Base-by-base conservation (phyloP, 2,113 vertebrate species). In the Rhegmatorhina hoffmannsi region DNA sequence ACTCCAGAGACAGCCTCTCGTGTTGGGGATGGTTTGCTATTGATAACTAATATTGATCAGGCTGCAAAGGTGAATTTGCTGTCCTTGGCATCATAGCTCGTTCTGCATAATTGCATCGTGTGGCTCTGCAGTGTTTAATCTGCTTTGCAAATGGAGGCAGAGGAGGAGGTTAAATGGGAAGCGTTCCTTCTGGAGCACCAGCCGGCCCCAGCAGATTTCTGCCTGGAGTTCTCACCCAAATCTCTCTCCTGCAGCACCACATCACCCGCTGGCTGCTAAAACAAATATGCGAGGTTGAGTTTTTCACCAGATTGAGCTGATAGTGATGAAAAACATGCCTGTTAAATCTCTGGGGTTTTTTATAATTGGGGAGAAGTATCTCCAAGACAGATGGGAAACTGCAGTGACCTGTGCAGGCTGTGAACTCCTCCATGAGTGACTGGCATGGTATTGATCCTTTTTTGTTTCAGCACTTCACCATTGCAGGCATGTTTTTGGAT, bases 201-300 rank as follows among this genome's bases (percentile, higher is more conserved):
- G 93, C 93, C 88, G 94, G 96, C 93, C 92, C 0, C 44, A 94
- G 93, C 96, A 97, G 96, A 96, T 96, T 97, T 95, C 93, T 96
- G 90, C 93, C 76, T 96, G 93, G 24, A 96, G 93, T 97, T 97
- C 96, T 97, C 92, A 25, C 94, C 94, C 90, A 94, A 94, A 90
- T 96, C 90, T 88, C 88, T 8, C 84, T 92, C 84, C 95, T 94
- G 93, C 95, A 90, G 95, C 93, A 79, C 93, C 81, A 38, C 90
- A 94, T 95, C 95, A 96, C 96, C 95, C 88, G 88, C 95, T 96
- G 96, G 95, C 95, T 96, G 94, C 94, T 94, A 92, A 92, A 96
- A 97, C 95, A 96, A 96, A 96, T 95, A 95, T 96, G 95, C 4
- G 88, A 88, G 93, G 88, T 94, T 96, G 94, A 90, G 76, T 92